Conservation (phyloP, 2,888 invertebrate species). For the Nemotelus pantherinus region DNA sequence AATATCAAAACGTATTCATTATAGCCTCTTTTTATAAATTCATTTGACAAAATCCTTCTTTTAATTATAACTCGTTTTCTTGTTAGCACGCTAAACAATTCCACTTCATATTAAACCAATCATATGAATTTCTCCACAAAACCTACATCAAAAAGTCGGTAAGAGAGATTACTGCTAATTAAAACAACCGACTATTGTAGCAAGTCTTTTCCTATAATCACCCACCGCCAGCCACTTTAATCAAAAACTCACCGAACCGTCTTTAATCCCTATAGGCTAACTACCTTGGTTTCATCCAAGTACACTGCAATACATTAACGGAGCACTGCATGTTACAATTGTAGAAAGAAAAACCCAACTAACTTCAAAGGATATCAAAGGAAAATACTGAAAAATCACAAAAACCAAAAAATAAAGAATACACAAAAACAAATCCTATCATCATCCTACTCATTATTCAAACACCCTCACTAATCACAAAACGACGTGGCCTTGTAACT, state of each 20-base stretch:
- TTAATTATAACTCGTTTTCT: too few species aligned
- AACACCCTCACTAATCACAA: constrained; percentile 38
- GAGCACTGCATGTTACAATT: neutral
- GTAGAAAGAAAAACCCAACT: neutral
- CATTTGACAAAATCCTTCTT: too few species aligned
- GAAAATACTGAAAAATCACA: constrained; percentile 12
- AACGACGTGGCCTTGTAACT: neutral
- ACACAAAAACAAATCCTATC: constrained; percentile 21
- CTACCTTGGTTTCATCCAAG: neutral
- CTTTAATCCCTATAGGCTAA: neutral
- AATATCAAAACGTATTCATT: too few species aligned
- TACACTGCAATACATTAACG: neutral
- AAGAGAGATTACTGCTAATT: too few species aligned
- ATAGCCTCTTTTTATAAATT: too few species aligned
- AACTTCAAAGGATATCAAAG: constrained; percentile 26
- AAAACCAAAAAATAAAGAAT: neutral
- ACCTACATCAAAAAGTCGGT: too few species aligned
- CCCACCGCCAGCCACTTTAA: neutral
- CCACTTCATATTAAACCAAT: too few species aligned
- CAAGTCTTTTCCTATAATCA: too few species aligned
- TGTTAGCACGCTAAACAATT: too few species aligned
- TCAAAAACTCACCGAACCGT: constrained; percentile 3
- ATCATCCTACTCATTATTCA: constrained; percentile 33
- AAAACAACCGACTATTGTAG: too few species aligned
- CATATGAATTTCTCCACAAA: too few species aligned